phyloP scores from a whole-genome alignment of 2,113 vertebrate species.

The Chaetops frenatus region DNA sequence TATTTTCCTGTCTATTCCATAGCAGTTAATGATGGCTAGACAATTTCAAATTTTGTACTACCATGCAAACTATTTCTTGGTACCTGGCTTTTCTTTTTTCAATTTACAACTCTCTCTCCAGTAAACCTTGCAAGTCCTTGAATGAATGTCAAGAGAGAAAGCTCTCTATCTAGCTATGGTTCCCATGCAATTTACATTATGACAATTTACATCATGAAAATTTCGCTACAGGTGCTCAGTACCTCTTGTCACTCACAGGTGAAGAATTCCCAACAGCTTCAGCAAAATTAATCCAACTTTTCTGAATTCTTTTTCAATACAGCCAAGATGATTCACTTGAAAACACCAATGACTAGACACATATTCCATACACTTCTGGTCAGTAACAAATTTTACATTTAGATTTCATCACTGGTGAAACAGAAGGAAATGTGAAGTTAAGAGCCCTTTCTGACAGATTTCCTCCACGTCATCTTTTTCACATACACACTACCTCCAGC shows the following conservation, averaged over 20 bases:
- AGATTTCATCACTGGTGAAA: background rate
- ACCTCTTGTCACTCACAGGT: background rate
- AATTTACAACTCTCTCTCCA: background rate
- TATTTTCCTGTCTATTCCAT: background rate
- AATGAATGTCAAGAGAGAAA: background rate
- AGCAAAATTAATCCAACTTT: background rate
- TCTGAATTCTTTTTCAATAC: background rate
- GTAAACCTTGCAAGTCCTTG: background rate
- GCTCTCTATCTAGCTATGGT: background rate
- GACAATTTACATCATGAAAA: background rate
- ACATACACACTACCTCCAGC: background rate
- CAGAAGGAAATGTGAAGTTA: background rate
- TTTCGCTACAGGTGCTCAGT: background rate
- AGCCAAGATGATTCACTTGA: background rate
- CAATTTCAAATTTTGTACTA: background rate
- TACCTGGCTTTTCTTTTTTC: background rate
- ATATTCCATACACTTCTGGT: background rate
- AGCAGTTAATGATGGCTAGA: background rate
- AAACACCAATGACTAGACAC: background rate
- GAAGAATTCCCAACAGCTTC: background rate
- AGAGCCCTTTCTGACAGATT: background rate
- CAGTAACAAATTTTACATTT: background rate
- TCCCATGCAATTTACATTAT: background rate
- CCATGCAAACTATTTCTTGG: background rate
- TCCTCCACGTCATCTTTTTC: background rate